Evolutionary conservation across 2,113 vertebrate species (phyloP).

Genomic region (Epinephelus moara): DNA sequence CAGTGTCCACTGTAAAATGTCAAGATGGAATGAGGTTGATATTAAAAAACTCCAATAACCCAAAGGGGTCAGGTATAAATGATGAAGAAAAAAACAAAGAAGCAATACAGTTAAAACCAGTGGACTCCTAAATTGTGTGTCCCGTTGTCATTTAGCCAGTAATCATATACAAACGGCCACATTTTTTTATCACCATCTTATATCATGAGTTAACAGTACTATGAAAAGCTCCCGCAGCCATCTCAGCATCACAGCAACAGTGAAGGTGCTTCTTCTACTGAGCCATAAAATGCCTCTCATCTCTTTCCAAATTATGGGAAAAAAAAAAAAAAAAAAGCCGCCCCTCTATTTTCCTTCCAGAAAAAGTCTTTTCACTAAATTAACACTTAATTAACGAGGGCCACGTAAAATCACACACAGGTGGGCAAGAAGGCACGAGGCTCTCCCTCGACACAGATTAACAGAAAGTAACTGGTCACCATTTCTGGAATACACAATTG

Average conservation of each 20-base stretch:
- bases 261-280: slow-evolving; percentile 25
- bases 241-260: slow-evolving; percentile 38
- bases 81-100: slow-evolving; percentile 5
- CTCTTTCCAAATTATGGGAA: slow-evolving; percentile 17
- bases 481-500: background rate
- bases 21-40: slow-evolving; percentile 52
- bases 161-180: slow-evolving; percentile 12
- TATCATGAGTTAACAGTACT: slow-evolving; percentile 26
- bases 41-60: slow-evolving; percentile 59
- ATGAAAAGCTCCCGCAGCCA: background rate
- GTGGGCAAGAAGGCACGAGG: background rate
- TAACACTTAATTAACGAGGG: slow-evolving; percentile 47
- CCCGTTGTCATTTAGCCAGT: slow-evolving; percentile 20
- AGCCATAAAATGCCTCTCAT: slow-evolving; percentile 40
- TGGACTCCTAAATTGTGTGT: slow-evolving; percentile 10
- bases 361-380: slow-evolving; percentile 50
- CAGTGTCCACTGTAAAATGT: slow-evolving; percentile 55
- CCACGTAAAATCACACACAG: slow-evolving; percentile 23
- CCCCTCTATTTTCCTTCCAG: slow-evolving; percentile 30
- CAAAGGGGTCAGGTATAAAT: slow-evolving; percentile 27
- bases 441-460: slow-evolving; percentile 17
- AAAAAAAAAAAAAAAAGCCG: slow-evolving; percentile 4
- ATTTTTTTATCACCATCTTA: slow-evolving; percentile 11
- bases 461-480: slow-evolving; percentile 29
- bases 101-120: background rate